Base-by-base conservation (phyloP, 2,888 invertebrate species). In the Cryptocheilus praepositus region DNA sequence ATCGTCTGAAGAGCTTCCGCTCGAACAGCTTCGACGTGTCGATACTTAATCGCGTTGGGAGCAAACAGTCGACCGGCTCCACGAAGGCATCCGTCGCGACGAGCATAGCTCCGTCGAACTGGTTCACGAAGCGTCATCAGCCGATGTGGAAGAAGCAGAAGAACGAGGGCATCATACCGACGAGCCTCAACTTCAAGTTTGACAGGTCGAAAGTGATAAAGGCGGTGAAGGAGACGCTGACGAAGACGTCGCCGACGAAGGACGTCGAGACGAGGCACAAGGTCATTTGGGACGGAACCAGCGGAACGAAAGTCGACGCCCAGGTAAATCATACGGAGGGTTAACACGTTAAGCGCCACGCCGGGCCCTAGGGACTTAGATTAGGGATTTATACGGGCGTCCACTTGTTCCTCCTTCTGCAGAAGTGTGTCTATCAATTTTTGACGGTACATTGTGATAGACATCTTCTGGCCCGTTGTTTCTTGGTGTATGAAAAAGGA, bases 21-120 rank as follows among this genome's bases (percentile, higher is more conserved):
- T 95, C 95, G 16, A 95, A 95, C 88, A 96, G 95, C 87, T 95
- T 96, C 82, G 95, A 96, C 86, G 93, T 95, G 0, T 95, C 95
- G 19, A 91, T 95, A 21, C 90, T 95, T 49, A 91, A 92, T 71
- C 91, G 84, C 2, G 83, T 86, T n/a, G 83, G 81, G 82, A 69
- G 89, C 88, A 71, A 83, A 28, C 70, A 67, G 36, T 52, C 74
- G 0, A 25, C 53, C 7, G 61, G 58, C 5, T 62, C 61, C n/a
- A 46, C 67, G 21, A 75, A 76, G 44, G 52, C 57, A 7, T 53
- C 66, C 18, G 66, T 73, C 8, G 70, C 82, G 13, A 64, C 82
- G 52, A 58, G 67, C 0, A 71, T 80, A 36, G 89, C 90, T 1
- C 92, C 93, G 43, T 92, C 93, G 7, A 94, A 92, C 62, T 95